Conservation (phyloP, 2,797 vertebrate genomes). For the Dryobates pubescens region DNA sequence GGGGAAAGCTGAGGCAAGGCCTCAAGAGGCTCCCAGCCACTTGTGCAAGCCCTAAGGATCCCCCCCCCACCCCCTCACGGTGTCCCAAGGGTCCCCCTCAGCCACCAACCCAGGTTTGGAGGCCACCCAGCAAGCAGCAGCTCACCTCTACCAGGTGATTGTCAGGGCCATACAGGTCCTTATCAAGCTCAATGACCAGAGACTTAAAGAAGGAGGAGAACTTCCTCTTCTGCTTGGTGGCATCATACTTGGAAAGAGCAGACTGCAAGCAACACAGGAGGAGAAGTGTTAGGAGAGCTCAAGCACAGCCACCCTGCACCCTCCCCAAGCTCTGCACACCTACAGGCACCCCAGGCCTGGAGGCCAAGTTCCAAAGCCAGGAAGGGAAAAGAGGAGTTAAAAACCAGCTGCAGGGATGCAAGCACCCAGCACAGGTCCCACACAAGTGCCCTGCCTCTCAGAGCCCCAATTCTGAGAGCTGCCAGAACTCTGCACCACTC, state of each 20-base stretch:
- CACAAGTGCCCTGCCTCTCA: neutral
- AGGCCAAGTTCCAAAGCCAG: conserved; percentile 23
- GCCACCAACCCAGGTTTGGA: neutral
- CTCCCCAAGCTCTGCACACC: neutral
- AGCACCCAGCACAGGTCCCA: neutral
- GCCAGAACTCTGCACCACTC: conserved; percentile 43
- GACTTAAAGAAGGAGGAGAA: conserved; percentile 99
- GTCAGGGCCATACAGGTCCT: conserved; percentile 98
- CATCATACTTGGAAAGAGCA: conserved; percentile 97
- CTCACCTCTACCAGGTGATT: conserved; percentile 99
- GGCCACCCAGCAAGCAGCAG: conserved; percentile 22
- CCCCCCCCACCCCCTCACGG: neutral
- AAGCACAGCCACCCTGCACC: conserved; percentile 46
- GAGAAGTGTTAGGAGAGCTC: conserved; percentile 45
- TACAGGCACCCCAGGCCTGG: conserved; percentile 14
- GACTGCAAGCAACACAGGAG: conserved; percentile 83
- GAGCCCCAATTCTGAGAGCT: conserved; percentile 42
- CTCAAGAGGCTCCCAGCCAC: neutral
- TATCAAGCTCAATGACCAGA: conserved; percentile 98
- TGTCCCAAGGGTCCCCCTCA: neutral
- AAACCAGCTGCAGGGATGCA: conserved; percentile 17
- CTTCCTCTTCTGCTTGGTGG: conserved; percentile 98
- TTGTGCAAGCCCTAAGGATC: neutral
- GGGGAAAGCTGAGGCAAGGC: neutral
- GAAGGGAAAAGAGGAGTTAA: conserved; percentile 27